phyloP scores from a whole-genome alignment of 2,113 vertebrate genomes.

The Heterochromis multidens region DNA sequence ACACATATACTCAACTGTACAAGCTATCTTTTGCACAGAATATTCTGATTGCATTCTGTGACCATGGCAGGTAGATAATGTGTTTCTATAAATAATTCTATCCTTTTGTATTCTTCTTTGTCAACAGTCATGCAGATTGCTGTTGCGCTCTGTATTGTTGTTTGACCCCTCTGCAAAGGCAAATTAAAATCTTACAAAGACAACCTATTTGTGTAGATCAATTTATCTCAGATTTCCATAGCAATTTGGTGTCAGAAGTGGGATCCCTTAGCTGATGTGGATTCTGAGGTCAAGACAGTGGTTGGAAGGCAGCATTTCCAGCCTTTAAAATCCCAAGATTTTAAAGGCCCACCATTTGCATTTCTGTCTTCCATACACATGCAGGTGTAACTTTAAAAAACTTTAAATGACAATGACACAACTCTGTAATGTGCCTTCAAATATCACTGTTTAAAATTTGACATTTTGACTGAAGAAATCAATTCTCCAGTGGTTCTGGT shows the following conservation, averaged over 20 bases:
- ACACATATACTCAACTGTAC: not conserved
- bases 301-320: too few species aligned
- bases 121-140: not conserved
- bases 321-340: not conserved
- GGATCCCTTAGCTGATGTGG: not conserved
- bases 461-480: conserved; percentile 1
- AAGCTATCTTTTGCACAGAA: not conserved
- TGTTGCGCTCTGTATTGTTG: not conserved
- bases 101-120: not conserved
- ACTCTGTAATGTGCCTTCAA: not conserved
- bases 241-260: not conserved
- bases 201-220: not conserved
- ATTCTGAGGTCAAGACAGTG: not conserved
- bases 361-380: not conserved
- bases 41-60: not conserved
- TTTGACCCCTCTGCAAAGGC: not conserved
- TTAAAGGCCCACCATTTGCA: rapidly evolving
- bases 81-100: not conserved
- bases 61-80: not conserved
- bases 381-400: not conserved
- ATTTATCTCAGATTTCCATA: not conserved
- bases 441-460: not conserved
- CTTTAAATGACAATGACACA: not conserved
- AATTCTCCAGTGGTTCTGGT: conserved; percentile 24
- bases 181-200: not conserved